phyloP scores from a whole-genome alignment of 2,797 vertebrate genomes.

The Acanthornis magna region DNA sequence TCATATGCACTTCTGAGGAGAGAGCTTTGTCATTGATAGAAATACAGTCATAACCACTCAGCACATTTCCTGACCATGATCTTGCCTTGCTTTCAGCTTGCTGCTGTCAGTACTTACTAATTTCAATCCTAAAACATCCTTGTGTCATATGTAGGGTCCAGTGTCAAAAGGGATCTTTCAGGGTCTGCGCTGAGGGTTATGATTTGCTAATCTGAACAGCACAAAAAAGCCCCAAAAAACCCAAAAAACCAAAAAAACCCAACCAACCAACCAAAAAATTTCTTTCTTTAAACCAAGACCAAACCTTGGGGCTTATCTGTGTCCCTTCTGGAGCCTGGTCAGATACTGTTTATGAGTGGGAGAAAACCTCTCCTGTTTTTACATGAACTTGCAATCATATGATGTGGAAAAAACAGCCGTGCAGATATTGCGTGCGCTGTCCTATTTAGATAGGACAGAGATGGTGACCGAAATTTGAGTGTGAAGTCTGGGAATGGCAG shows the following conservation, averaged over 20 bases:
- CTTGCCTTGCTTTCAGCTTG: background rate
- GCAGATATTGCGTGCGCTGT: background rate
- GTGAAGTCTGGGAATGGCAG: background rate
- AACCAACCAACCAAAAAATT: background rate
- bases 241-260: too few relatives aligned
- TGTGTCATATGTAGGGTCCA: background rate
- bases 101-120: background rate
- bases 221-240: background rate
- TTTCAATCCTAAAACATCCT: slow-evolving; percentile 3
- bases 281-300: background rate
- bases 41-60: background rate
- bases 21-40: background rate
- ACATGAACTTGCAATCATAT: background rate
- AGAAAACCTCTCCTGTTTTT: background rate
- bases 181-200: background rate
- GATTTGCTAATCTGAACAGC: background rate
- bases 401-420: too few relatives aligned
- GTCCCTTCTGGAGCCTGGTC: background rate
- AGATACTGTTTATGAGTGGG: background rate
- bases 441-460: background rate
- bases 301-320: background rate
- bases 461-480: background rate
- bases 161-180: background rate
- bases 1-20: background rate
- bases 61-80: background rate